A percentile compares a stretch with the other conserved stretches of the same genome.
Conservation (phyloP, 2,888 invertebrate species). For the Caenorhabditis sp. region DNA sequence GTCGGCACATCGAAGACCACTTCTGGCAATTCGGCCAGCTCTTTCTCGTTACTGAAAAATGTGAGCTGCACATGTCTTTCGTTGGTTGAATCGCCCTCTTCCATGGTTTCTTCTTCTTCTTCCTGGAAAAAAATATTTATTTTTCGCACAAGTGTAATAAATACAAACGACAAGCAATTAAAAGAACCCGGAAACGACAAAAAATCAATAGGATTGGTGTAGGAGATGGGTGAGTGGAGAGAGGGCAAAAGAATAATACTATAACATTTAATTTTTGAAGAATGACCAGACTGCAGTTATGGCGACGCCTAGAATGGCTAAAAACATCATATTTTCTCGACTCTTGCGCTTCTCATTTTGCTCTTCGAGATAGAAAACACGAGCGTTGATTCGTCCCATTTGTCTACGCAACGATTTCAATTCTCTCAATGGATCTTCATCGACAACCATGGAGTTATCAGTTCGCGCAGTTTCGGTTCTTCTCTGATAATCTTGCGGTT, state of each 20-base stretch:
- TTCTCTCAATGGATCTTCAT: slow-evolving; percentile 40
- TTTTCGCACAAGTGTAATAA: too few species aligned
- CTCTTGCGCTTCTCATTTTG: slow-evolving; percentile 21
- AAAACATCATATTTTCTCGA: slow-evolving; percentile 17
- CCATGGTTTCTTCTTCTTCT: too few species aligned
- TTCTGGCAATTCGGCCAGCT: slow-evolving; percentile 41
- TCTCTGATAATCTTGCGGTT: slow-evolving; percentile 16
- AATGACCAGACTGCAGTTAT: slow-evolving; percentile 24
- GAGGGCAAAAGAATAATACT: slow-evolving; percentile 5
- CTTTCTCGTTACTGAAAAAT: slow-evolving; percentile 43
- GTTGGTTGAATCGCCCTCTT: slow-evolving; percentile 16
- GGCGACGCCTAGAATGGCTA: slow-evolving; percentile 28
- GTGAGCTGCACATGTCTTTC: slow-evolving; percentile 47
- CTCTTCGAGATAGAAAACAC: slow-evolving; percentile 32
- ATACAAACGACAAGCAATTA: too few species aligned
- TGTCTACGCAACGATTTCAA: slow-evolving; percentile 32
- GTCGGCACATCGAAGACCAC: slow-evolving; percentile 55
- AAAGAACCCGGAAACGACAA: not conserved
- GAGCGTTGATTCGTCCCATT: slow-evolving; percentile 23
- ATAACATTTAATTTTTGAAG: slow-evolving; percentile 20
- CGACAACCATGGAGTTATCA: slow-evolving; percentile 37
- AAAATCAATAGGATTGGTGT: not conserved
- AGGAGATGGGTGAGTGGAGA: not conserved
- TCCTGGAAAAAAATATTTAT: not conserved
- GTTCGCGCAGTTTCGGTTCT: slow-evolving; percentile 35